Conservation (phyloP, 1,140 invertebrate genomes). For the Leptinotarsa undecemlineata region DNA sequence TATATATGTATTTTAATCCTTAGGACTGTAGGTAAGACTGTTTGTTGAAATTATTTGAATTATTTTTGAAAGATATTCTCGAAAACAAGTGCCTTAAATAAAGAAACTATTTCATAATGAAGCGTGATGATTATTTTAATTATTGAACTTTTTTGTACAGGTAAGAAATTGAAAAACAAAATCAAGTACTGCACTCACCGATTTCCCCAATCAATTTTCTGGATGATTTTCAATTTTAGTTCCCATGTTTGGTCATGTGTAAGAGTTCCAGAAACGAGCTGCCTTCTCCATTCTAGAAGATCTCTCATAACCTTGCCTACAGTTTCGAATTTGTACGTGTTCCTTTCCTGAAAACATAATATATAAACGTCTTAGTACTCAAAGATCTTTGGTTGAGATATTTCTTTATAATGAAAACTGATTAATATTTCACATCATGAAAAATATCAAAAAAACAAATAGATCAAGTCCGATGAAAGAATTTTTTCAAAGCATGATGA, state of each 20-base stretch:
- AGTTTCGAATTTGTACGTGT: slow-evolving; percentile 79
- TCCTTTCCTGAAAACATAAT: slow-evolving; percentile 67
- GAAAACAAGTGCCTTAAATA: slow-evolving; percentile 19
- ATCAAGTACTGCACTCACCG: slow-evolving; percentile 72
- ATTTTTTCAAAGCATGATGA: no score
- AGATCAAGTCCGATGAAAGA: no score
- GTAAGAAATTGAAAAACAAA: neutral
- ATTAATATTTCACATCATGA: no score
- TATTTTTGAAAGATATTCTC: neutral
- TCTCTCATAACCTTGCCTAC: slow-evolving; percentile 87
- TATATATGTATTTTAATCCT: neutral
- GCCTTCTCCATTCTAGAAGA: slow-evolving; percentile 79
- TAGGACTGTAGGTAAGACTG: slow-evolving; percentile 42
- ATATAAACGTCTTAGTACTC: neutral
- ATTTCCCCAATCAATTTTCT: slow-evolving; percentile 95
- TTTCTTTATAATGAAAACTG: no score
- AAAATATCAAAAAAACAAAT: no score
- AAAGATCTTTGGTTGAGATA: no score
- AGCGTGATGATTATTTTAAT: neutral
- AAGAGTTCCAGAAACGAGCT: slow-evolving; percentile 82
- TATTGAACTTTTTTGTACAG: neutral
- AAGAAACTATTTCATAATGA: neutral
- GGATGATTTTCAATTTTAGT: slow-evolving; percentile 82
- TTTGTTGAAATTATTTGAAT: slow-evolving; percentile 7
- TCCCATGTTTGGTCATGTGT: slow-evolving; percentile 88